These are phyloP conservation scores for Plestiodon gilberti DNA, from an alignment of 2,113 vertebrate genomes.

Conservation along the genomic window DNA sequence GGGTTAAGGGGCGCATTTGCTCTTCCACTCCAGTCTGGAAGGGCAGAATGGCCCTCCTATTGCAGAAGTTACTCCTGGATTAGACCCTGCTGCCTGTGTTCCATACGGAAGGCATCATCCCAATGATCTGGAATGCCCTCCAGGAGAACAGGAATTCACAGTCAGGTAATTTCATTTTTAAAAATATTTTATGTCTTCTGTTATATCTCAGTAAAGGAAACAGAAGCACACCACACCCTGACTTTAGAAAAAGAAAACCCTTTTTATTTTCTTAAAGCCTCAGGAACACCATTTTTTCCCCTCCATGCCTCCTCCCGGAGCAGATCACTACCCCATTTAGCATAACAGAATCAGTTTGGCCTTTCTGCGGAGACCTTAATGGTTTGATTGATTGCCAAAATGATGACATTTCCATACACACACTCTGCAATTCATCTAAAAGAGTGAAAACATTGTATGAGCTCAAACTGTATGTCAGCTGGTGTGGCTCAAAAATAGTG, in stretches of 20 bases:
- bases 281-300: conserved; percentile 41
- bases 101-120: no score
- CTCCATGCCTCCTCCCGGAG: conserved; percentile 15
- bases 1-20: no score
- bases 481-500: conserved; percentile 34
- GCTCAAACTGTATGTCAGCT: conserved; percentile 43
- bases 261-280: conserved; percentile 33
- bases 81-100: no score
- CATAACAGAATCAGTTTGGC: conserved; percentile 58
- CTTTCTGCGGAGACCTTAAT: conserved; percentile 48
- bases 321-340: conserved; percentile 50
- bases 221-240: conserved; percentile 44
- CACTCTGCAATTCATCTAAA: conserved; percentile 65
- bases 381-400: conserved; percentile 72
- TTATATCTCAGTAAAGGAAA: conserved; percentile 32
- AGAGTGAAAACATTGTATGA: conserved; percentile 64
- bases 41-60: no score
- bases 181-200: conserved; percentile 27
- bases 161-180: background rate
- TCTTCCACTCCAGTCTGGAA: no score
- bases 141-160: no score
- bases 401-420: conserved; percentile 70
- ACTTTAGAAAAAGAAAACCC: conserved; percentile 29
- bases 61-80: no score
- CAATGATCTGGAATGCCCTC: no score